Evolutionary conservation across 1,140 invertebrate species (phyloP).

Genomic region (Bicyclus anynana): DNA sequence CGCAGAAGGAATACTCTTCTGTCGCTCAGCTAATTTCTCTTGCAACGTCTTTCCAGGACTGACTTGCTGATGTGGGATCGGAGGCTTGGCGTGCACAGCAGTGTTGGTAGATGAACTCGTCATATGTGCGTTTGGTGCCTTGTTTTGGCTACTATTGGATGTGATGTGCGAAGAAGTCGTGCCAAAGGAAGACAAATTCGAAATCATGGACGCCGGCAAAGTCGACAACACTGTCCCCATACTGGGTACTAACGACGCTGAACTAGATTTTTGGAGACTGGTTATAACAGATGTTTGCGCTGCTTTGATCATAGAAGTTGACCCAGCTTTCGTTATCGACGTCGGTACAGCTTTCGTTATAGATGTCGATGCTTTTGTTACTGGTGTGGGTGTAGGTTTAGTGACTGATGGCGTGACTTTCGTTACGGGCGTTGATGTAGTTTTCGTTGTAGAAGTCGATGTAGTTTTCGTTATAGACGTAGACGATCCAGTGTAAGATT

Average conservation of each 20-base stretch:
- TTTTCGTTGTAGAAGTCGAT: slow-evolving; percentile 41
- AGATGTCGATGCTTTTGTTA: too few relatives aligned
- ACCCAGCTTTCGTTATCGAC: not conserved
- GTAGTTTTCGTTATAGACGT: slow-evolving; percentile 23
- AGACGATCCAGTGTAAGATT: slow-evolving; percentile 28
- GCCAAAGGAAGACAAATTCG: slow-evolving; percentile 44
- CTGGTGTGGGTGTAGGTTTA: too few relatives aligned
- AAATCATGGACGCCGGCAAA: slow-evolving; percentile 53
- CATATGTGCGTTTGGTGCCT: slow-evolving; percentile 57
- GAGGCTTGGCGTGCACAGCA: slow-evolving; percentile 57
- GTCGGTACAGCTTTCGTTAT: slow-evolving; percentile 29
- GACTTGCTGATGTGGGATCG: slow-evolving; percentile 57
- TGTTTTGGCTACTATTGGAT: slow-evolving; percentile 28
- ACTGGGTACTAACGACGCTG: slow-evolving; percentile 41
- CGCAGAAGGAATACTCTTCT: slow-evolving; percentile 65
- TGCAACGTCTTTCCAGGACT: slow-evolving; percentile 80
- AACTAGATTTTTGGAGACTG: slow-evolving; percentile 42
- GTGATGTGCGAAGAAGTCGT: slow-evolving; percentile 23
- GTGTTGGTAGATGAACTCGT: slow-evolving; percentile 44
- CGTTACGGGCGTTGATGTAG: slow-evolving; percentile 31
- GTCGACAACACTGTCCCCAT: slow-evolving; percentile 59
- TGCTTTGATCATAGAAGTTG: slow-evolving; percentile 20
- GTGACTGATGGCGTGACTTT: too few relatives aligned
- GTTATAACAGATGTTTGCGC: slow-evolving; percentile 38
- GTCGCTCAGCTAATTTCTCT: slow-evolving; percentile 80